A percentile compares a stretch with the other conserved stretches of the same genome.
phyloP scores from a whole-genome alignment of 2,888 invertebrate genomes.

The Drosophila rellima region DNA sequence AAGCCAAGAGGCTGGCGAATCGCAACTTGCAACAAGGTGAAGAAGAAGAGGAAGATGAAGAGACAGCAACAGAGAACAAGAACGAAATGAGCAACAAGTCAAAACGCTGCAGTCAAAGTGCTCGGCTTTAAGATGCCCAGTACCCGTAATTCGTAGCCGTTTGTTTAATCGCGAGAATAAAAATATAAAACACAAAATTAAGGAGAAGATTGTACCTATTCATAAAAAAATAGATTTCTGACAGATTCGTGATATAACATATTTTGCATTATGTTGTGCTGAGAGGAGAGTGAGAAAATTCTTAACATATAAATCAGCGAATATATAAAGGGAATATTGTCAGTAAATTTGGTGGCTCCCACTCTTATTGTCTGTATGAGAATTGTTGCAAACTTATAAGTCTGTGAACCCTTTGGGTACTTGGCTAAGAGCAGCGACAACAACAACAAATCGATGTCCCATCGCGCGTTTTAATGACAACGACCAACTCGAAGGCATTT shows the following conservation, averaged over 20 bases:
- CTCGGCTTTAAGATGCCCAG: background rate
- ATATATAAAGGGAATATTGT: too few relatives aligned
- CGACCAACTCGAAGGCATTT: conserved; percentile 75
- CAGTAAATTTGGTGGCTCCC: background rate
- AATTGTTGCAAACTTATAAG: background rate
- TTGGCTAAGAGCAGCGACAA: conserved; percentile 24
- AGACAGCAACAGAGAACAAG: conserved; percentile 16
- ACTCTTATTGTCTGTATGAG: background rate
- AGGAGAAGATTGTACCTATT: too few relatives aligned
- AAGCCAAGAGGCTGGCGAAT: conserved; percentile 29
- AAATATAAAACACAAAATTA: too few relatives aligned
- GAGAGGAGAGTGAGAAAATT: too few relatives aligned
- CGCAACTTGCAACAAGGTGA: conserved; percentile 39
- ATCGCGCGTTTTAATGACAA: conserved; percentile 81
- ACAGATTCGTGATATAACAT: too few relatives aligned
- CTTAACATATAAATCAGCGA: too few relatives aligned
- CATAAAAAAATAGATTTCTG: too few relatives aligned
- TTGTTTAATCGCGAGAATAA: too few relatives aligned
- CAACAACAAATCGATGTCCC: conserved; percentile 77
- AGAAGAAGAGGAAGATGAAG: conserved; percentile 3
- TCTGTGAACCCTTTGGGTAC: background rate
- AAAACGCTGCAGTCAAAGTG: background rate
- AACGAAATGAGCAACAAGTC: conserved; percentile 27
- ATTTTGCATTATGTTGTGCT: too few relatives aligned
- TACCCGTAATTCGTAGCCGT: background rate